A percentile compares a stretch with the other conserved stretches of the same genome.
Conservation (phyloP, 2,888 invertebrate species). For the Nematopogon swammerdamellus region DNA sequence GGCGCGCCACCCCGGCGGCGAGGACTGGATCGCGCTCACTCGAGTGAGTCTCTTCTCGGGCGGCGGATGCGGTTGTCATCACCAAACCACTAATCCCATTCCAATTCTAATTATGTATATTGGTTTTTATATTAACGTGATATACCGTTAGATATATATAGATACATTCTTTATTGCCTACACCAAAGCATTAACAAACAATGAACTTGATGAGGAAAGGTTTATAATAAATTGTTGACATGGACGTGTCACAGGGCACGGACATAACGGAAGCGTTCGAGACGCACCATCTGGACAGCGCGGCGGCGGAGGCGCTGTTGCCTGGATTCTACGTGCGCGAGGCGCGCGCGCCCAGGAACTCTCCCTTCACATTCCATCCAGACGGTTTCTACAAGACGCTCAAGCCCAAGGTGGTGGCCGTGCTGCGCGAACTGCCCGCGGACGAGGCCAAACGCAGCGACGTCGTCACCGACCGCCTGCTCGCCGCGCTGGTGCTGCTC, state of each 20-base stretch:
- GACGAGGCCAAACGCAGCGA: slow-evolving; percentile 30
- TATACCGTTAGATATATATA: too few species aligned
- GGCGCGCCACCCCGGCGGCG: slow-evolving; percentile 81
- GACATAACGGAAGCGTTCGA: slow-evolving; percentile 66
- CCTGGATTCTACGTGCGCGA: slow-evolving; percentile 65
- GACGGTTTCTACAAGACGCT: slow-evolving; percentile 76
- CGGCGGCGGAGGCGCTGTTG: slow-evolving; percentile 58
- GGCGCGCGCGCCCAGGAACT: slow-evolving; percentile 60
- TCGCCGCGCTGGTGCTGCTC: slow-evolving; percentile 21
- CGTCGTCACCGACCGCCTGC: slow-evolving; percentile 24
- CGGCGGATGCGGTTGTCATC: too few species aligned
- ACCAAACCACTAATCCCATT: too few species aligned
- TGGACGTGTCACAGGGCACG: slow-evolving; percentile 51
- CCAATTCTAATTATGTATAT: too few species aligned
- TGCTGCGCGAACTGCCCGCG: slow-evolving; percentile 50
- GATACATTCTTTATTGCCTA: too few species aligned
- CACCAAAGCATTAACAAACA: too few species aligned
- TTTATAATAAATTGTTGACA: too few species aligned
- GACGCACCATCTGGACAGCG: slow-evolving; percentile 54
- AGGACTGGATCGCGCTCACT: slow-evolving; percentile 67
- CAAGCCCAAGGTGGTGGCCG: slow-evolving; percentile 55
- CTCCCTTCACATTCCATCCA: slow-evolving; percentile 70
- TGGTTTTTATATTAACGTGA: too few species aligned
- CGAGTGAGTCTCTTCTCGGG: slow-evolving; percentile 61
- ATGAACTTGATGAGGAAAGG: too few species aligned